Evolutionary conservation across 2,797 vertebrate genomes (phyloP), one percentile per base, ranked within the genome.

Genomic region (Centropyge bicolor): DNA sequence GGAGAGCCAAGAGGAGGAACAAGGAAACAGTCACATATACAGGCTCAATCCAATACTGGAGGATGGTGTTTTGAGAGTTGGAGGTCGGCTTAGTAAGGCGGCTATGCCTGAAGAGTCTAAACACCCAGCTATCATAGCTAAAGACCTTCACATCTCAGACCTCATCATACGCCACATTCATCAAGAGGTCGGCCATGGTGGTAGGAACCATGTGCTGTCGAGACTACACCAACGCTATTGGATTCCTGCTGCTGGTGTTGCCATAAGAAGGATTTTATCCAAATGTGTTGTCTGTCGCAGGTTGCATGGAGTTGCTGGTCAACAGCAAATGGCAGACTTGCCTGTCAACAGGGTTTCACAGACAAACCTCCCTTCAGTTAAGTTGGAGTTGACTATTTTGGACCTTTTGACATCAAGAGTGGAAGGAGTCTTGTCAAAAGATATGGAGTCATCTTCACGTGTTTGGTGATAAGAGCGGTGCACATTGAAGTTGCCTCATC

Each of bases 1-100:
- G 27, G 82, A 82, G 4, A 66, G 27, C 45, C 67, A 67, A 31
- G 74, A 90, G 20, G 87, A 86, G 57, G 74, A 78, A 70, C 74
- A 48, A 19, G 17, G 17, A 48, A 20, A 19, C 46, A 48, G 38
- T 38, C 3, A 1, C 6, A 48, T 48, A 48, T 48, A 48, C 17
- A 48, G 7, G 46, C 17, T 48, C 17, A 9, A 38, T 9, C 38
- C 38, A 5, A 5, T 38, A 38, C 38, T 38, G 38, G 38, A 38
- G 6, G 38, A 5, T 38, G 38, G 38, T 38, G 38, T 38, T 38
- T 38, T 38, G 38, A 38, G 38, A 38, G 38, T 38, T 38, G 38
- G 38, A 38, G 38, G 38, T 38, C 4, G 38, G 4, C 4, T 38
- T 38, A 38, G 38, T 38, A 38, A 38, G 38, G 38, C 38, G 38